A percentile compares a stretch with the other conserved stretches of the same genome.
Conservation (phyloP, 2,888 invertebrate genomes). For the Falcaria lacertinaria region DNA sequence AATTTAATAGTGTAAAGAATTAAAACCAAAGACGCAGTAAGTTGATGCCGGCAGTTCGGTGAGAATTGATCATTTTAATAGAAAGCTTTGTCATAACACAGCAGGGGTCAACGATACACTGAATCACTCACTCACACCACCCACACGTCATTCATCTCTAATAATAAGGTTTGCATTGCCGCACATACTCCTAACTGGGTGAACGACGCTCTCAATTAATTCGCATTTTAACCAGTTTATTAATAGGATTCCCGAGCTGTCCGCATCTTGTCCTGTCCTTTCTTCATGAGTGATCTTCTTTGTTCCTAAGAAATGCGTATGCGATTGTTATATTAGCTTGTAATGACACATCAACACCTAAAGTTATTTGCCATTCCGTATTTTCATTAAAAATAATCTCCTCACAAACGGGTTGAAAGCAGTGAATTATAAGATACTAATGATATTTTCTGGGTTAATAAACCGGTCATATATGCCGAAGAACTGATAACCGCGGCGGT, state of each 20-base stretch:
- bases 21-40: no score
- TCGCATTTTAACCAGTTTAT: not conserved
- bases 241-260: not conserved
- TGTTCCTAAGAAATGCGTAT: not conserved
- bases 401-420: no score
- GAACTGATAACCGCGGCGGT: no score
- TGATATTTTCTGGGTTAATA: no score
- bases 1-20: no score
- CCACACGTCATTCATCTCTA: conserved; percentile 13
- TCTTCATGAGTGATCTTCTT: not conserved
- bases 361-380: no score
- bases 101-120: conserved; percentile 32
- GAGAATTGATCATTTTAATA: conserved; percentile 1
- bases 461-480: no score
- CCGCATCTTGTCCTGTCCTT: not conserved
- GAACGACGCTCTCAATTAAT: not conserved
- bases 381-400: no score
- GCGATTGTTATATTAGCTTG: not conserved
- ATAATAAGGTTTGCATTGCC: conserved; percentile 6
- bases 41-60: not conserved
- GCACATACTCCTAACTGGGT: not conserved
- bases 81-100: conserved; percentile 3
- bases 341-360: no score
- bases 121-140: conserved; percentile 20
- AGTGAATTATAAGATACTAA: no score